These are phyloP conservation scores for Ctena decussata DNA, from an alignment of 2,888 invertebrate genomes.

Conservation along the genomic window DNA sequence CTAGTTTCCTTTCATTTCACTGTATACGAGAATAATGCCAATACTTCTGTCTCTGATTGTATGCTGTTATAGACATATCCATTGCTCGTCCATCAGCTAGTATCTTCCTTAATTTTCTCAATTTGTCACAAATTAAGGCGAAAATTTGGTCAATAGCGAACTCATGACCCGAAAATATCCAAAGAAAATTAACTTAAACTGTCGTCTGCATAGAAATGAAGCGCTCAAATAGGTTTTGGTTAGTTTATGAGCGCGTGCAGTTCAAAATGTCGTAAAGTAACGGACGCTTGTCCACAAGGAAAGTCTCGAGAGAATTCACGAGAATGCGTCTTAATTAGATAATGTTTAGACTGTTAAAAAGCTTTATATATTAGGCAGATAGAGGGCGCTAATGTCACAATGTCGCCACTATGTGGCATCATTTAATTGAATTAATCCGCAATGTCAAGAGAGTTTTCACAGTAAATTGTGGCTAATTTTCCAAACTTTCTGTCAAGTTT, in stretches of 20 bases:
- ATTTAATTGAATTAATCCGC: slow-evolving; percentile 54
- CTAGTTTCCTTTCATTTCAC: too few relatives aligned
- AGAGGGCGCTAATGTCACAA: slow-evolving; percentile 35
- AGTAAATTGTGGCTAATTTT: slow-evolving; percentile 41
- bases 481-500: slow-evolving; percentile 26
- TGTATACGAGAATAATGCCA: too few relatives aligned
- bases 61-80: slow-evolving; percentile 4
- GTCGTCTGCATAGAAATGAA: slow-evolving; percentile 45
- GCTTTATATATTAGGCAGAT: slow-evolving; percentile 54
- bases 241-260: slow-evolving; percentile 44
- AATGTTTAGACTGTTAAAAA: slow-evolving; percentile 49
- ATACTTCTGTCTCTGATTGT: neutral
- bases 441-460: slow-evolving; percentile 6
- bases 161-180: slow-evolving; percentile 48
- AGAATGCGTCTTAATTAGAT: slow-evolving; percentile 47
- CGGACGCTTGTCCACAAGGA: slow-evolving; percentile 24
- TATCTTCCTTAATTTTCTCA: slow-evolving; percentile 23
- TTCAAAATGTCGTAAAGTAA: slow-evolving; percentile 30
- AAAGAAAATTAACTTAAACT: slow-evolving; percentile 47
- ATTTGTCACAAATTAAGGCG: slow-evolving; percentile 40
- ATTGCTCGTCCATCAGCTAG: slow-evolving; percentile 36
- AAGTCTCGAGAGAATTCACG: slow-evolving; percentile 30
- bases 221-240: slow-evolving; percentile 40
- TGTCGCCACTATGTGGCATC: slow-evolving; percentile 43
- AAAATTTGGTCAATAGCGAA: slow-evolving; percentile 32